Percentiles rank a stretch among this genome's conserved stretches.
Evolutionary conservation across 2,888 invertebrate genomes (phyloP).

Genomic region (Odontocolon sp.): DNA sequence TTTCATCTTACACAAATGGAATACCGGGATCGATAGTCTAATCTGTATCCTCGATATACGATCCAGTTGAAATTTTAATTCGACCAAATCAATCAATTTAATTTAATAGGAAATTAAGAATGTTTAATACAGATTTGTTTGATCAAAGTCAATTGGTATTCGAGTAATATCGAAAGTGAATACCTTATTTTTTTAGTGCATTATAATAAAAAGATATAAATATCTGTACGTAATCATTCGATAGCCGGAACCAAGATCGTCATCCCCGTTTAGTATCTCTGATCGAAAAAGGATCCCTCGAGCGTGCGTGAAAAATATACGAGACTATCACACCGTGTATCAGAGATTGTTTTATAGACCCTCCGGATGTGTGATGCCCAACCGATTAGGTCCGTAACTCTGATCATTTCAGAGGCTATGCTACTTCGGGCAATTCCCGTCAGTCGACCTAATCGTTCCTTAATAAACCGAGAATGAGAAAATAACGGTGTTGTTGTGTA

Average conservation of each 20-base stretch:
- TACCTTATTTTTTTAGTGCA: no score
- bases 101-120: no score
- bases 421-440: neutral
- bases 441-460: constrained; percentile 67
- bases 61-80: no score
- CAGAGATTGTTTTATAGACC: constrained; percentile 53
- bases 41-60: neutral
- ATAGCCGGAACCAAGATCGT: neutral
- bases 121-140: no score
- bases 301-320: constrained; percentile 47
- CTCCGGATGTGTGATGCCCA: constrained; percentile 29
- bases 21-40: neutral
- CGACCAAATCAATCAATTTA: no score
- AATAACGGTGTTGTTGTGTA: constrained; percentile 56
- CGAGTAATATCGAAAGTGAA: no score
- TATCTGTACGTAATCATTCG: neutral
- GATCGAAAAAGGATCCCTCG: neutral
- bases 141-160: no score
- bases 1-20: constrained; percentile 40
- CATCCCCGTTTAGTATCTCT: neutral
- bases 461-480: constrained; percentile 71
- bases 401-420: constrained; percentile 15
- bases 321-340: constrained; percentile 35
- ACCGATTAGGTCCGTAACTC: constrained; percentile 45
- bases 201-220: no score